A percentile compares a stretch with the other conserved stretches of the same genome.
Conservation (phyloP, 2,888 invertebrate genomes). For the Oeneis ivallda region DNA sequence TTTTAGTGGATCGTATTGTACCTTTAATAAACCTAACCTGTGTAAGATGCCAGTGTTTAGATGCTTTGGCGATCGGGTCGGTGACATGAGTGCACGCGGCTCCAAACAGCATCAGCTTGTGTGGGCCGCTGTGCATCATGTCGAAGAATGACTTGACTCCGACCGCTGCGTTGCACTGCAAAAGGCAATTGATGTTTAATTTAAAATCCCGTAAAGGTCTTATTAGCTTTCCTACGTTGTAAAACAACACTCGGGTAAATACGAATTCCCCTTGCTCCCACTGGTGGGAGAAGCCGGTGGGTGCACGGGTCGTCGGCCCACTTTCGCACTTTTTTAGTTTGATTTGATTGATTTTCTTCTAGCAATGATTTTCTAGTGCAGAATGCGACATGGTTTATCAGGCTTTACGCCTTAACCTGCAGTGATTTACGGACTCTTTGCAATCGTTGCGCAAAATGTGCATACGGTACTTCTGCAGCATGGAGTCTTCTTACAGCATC, state of each 20-base stretch:
- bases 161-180: slow-evolving; percentile 95
- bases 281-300: too few relatives aligned
- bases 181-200: neutral
- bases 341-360: too few relatives aligned
- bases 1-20: too few relatives aligned
- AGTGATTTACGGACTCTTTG: neutral
- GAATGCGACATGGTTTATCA: too few relatives aligned
- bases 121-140: slow-evolving; percentile 96
- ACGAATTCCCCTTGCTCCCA: too few relatives aligned
- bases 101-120: slow-evolving; percentile 97
- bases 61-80: slow-evolving; percentile 97
- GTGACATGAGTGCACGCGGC: slow-evolving; percentile 98
- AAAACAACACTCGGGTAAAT: too few relatives aligned
- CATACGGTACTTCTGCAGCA: slow-evolving; percentile 93
- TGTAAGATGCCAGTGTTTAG: slow-evolving; percentile 97
- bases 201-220: too few relatives aligned
- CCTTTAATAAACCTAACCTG: slow-evolving; percentile 81
- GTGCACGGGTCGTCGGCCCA: too few relatives aligned
- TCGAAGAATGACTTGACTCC: slow-evolving; percentile 98
- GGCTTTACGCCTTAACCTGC: slow-evolving; percentile 97
- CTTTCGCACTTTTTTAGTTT: too few relatives aligned
- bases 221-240: too few relatives aligned
- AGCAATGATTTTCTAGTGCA: too few relatives aligned
- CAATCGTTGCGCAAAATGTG: too few relatives aligned
- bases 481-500: slow-evolving; percentile 91